Conservation (phyloP, 2,888 invertebrate species). For the Campoplex capitator region DNA sequence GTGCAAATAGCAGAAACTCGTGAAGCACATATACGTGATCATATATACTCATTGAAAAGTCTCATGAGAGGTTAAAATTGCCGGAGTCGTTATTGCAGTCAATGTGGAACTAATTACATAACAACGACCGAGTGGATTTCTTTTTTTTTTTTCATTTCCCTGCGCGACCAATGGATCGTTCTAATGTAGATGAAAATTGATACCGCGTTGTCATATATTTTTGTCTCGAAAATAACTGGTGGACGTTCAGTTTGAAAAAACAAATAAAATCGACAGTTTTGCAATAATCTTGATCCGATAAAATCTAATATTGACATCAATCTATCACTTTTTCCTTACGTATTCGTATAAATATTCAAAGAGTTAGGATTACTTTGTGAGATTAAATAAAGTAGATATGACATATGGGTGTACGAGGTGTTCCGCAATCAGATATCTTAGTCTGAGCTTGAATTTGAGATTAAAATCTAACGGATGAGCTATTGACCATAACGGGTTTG, state of each 20-base stretch:
- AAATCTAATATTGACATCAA: neutral
- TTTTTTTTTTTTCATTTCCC: neutral
- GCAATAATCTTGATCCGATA: neutral
- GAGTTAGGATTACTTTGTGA: neutral
- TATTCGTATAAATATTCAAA: neutral
- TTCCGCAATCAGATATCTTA: neutral
- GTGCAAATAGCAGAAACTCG: conserved; percentile 48
- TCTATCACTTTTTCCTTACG: neutral
- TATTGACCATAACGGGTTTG: neutral
- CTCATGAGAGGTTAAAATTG: conserved; percentile 18
- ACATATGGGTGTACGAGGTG: neutral
- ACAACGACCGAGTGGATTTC: neutral
- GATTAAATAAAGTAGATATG: neutral
- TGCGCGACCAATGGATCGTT: neutral
- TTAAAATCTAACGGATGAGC: neutral
- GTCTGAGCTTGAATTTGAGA: neutral
- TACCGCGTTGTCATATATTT: neutral
- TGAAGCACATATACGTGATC: neutral
- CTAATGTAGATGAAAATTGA: neutral
- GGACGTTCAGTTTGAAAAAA: neutral
- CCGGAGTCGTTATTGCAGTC: neutral
- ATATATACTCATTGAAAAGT: conserved; percentile 4
- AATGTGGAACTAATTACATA: conserved; percentile 32
- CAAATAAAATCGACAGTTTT: neutral
- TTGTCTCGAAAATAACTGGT: neutral